phyloP scores from a whole-genome alignment of 2,888 invertebrate species.

The Alviniconcha strummeri region DNA sequence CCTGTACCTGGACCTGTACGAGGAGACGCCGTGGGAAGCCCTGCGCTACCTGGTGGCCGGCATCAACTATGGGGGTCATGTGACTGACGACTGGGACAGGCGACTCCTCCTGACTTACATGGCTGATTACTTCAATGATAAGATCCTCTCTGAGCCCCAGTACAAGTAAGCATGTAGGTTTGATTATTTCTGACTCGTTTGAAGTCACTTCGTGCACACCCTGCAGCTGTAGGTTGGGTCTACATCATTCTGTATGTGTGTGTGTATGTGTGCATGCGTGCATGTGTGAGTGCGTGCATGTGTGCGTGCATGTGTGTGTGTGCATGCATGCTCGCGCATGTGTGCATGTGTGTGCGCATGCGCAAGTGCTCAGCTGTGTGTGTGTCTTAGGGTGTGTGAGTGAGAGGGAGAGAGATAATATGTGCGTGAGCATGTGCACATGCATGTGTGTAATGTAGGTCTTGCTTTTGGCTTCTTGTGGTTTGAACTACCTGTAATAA shows the following conservation, averaged over 20 bases:
- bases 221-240: not conserved
- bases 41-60: constrained; percentile 90
- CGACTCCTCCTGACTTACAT: constrained; percentile 89
- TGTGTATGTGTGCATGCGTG: not conserved
- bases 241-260: not conserved
- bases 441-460: not conserved
- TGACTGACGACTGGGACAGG: constrained; percentile 85
- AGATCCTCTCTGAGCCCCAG: constrained; percentile 79
- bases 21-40: constrained; percentile 93
- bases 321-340: not conserved
- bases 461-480: not conserved
- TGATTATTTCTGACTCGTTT: not conserved
- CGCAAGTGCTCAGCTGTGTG: not conserved
- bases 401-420: not conserved
- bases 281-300: not conserved
- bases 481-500: too few species aligned
- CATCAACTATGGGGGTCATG: constrained; percentile 92
- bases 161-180: constrained; percentile 77
- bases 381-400: not conserved
- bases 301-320: not conserved
- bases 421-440: not conserved
- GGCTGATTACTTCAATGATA: constrained; percentile 86
- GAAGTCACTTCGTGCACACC: not conserved
- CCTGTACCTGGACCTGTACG: constrained; percentile 89
- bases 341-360: not conserved